These are phyloP conservation scores for Bombus impatiens DNA, from an alignment of 1,140 invertebrate genomes.

Conservation along the genomic window DNA sequence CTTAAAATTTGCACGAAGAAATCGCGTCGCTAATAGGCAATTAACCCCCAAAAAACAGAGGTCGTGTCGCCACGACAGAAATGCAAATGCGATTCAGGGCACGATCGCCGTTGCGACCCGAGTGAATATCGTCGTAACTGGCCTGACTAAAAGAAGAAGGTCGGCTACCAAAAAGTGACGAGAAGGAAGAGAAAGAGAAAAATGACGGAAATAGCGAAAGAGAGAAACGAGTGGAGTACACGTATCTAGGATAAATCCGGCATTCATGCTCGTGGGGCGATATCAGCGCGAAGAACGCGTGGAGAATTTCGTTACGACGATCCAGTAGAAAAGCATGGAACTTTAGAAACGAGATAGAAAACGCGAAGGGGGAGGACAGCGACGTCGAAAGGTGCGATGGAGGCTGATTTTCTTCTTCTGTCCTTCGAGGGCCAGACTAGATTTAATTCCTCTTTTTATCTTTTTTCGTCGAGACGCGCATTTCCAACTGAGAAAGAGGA, in stretches of 20 bases:
- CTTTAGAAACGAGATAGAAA: background rate
- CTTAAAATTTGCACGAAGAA: background rate
- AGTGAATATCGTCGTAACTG: slow-evolving; percentile 24
- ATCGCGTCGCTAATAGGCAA: background rate
- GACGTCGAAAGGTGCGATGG: slow-evolving; percentile 4
- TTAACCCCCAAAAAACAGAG: background rate
- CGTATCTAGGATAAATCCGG: slow-evolving; percentile 54
- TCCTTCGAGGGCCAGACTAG: background rate
- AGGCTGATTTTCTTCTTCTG: background rate
- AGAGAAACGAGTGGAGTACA: background rate
- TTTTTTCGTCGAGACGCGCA: slow-evolving; percentile 51
- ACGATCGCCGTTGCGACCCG: background rate
- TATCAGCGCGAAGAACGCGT: slow-evolving; percentile 53
- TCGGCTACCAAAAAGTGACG: background rate
- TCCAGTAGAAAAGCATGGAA: background rate
- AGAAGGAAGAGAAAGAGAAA: background rate
- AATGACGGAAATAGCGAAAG: background rate
- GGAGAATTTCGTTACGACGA: slow-evolving; percentile 62
- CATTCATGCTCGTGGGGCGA: slow-evolving; percentile 42
- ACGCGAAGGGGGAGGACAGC: background rate
- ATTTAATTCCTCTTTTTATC: slow-evolving; percentile 45
- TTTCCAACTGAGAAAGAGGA: slow-evolving; percentile 57
- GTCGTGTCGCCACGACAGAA: background rate
- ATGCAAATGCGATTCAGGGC: slow-evolving; percentile 2
- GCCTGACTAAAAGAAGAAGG: background rate